Evolutionary conservation across 2,888 invertebrate species (phyloP).

Genomic region (Zygothrica quintamaculata): DNA sequence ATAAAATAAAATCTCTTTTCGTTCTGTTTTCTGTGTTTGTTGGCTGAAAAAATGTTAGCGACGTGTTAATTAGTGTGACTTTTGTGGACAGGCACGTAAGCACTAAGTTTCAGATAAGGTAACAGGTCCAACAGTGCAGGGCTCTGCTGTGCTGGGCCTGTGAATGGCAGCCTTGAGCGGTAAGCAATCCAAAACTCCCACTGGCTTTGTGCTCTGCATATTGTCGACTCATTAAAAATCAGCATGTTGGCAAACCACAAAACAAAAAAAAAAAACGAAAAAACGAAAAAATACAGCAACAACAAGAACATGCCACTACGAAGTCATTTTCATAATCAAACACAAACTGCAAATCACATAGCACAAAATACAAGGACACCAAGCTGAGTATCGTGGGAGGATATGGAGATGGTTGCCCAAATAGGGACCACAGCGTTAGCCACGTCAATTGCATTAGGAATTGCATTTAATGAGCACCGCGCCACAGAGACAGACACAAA

Average conservation of each 20-base stretch:
- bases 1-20: conserved; percentile 43
- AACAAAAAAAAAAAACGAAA: conserved; percentile 45
- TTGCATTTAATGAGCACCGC: conserved; percentile 68
- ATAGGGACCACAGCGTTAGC: conserved; percentile 36
- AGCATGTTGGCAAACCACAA: conserved; percentile 30
- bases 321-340: conserved; percentile 70
- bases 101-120: conserved; percentile 33
- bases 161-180: conserved; percentile 27
- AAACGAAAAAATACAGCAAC: too few relatives aligned
- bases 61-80: conserved; percentile 67
- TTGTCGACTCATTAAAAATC: conserved; percentile 70
- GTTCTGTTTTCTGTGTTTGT: too few relatives aligned
- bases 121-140: conserved; percentile 5
- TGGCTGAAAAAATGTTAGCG: conserved; percentile 11
- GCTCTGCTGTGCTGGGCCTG: too few relatives aligned
- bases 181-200: conserved; percentile 17
- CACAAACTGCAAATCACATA: conserved; percentile 63
- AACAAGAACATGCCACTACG: conserved; percentile 28
- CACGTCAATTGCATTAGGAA: conserved; percentile 76
- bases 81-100: conserved; percentile 22
- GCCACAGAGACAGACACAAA: conserved; percentile 2
- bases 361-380: conserved; percentile 39
- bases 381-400: conserved; percentile 7
- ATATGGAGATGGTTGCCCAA: background rate
- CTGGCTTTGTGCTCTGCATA: conserved; percentile 40